Conservation (phyloP, 2,797 vertebrate genomes). For the Gymnothorax reevesii region DNA sequence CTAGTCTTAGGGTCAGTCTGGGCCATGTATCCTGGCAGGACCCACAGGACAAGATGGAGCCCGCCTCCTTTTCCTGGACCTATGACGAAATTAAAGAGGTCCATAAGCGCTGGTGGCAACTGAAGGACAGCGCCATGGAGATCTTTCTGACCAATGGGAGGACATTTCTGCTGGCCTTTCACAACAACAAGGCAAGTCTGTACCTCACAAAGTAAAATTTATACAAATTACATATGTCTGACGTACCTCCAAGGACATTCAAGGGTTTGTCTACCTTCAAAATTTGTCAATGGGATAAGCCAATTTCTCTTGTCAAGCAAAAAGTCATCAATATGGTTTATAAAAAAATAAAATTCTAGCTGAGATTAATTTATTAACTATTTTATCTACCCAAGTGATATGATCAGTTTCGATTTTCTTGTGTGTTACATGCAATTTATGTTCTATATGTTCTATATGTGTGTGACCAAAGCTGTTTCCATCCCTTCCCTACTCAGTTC, state of each 20-base stretch:
- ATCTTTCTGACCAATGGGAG: slow-evolving; percentile 97
- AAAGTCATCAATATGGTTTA: too few species aligned
- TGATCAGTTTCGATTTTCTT: neutral
- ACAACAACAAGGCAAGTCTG: slow-evolving; percentile 86
- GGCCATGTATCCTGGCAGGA: slow-evolving; percentile 67
- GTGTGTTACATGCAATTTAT: neutral
- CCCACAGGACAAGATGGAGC: slow-evolving; percentile 90
- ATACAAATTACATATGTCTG: too few species aligned
- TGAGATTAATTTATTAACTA: too few species aligned
- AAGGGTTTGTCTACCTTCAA: too few species aligned
- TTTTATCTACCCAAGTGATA: too few species aligned
- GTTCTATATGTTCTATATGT: neutral
- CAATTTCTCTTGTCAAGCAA: too few species aligned
- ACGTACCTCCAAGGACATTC: too few species aligned
- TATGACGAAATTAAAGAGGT: slow-evolving; percentile 99
- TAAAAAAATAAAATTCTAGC: too few species aligned
- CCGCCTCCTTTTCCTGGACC: slow-evolving; percentile 97
- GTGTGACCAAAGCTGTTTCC: neutral
- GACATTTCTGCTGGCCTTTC: slow-evolving; percentile 91
- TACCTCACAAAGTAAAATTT: neutral
- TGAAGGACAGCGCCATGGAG: slow-evolving; percentile 94
- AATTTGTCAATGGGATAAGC: too few species aligned
- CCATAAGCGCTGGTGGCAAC: slow-evolving; percentile 98
- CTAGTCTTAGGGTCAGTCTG: neutral
- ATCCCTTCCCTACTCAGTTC: slow-evolving; percentile 71